Evolutionary conservation across 2,888 invertebrate genomes (phyloP), one percentile per base, ranked within the genome.

Genomic region (Deladenus siricidicola): DNA sequence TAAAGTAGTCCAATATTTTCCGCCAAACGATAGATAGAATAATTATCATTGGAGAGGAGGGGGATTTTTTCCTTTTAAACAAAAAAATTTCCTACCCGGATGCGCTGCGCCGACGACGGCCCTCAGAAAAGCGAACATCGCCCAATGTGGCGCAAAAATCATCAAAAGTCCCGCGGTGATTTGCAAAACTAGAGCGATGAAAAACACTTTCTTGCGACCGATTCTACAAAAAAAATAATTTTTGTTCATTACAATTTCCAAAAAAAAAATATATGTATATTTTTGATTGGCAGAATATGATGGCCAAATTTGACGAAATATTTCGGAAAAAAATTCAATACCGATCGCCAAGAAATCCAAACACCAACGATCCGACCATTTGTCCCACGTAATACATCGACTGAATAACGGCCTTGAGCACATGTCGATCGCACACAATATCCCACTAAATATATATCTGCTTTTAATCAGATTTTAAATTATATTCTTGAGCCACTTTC

Each of bases 71-170:
- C n/a, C n/a, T n/a, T n/a, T n/a, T n/a, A n/a, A 8, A 19, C 23
- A 29, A 42, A 43, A 59, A 30, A 30, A 62, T 56, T 26, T 2
- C 21, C 4, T 52, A 73, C 72, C 76, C 49, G 88, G 88, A 1
- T 88, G 88, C 14, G 87, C 87, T n/a, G 87, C 82, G 0, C 87
- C 88, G 17, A 86, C 84, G 23, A 88, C 74, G 76, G 88, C 87
- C 47, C 88, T 83, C 51, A 87, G 83, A 0, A 86, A 60, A 8
- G 88, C 84, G 73, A 88, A 87, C 74, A 85, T 79, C 82, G 84
- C 84, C 66, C 84, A 86, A 82, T 85, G 86, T 2, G 87, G 85
- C 0, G 87, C 85, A 64, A 86, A 83, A 0, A 87, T 86, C 23
- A 87, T 86, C 0, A 84, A 83, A 10, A 87, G 84, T 17, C 89